These are phyloP conservation scores for Artemisiospiza belli DNA, from an alignment of 2,113 vertebrate species.

Conservation along the genomic window DNA sequence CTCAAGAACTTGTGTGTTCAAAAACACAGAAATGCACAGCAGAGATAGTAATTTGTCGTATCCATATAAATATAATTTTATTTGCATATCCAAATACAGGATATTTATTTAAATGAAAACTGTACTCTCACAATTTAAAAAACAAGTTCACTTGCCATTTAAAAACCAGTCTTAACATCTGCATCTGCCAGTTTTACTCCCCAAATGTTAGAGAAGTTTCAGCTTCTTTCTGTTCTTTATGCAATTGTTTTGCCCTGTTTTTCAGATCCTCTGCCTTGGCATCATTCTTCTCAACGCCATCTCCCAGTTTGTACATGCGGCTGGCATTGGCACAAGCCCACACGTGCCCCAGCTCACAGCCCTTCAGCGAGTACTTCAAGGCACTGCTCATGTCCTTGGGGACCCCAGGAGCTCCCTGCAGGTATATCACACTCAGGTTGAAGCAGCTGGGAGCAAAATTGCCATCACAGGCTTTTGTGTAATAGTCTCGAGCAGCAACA, in stretches of 20 bases:
- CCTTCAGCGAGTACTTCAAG: conserved; percentile 83
- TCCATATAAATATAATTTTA: conserved; percentile 27
- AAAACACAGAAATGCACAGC: neutral
- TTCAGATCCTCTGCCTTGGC: conserved; percentile 89
- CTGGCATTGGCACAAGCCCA: conserved; percentile 96
- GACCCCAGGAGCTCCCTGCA: conserved; percentile 81
- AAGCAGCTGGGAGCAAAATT: conserved; percentile 90
- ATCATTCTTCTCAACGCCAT: conserved; percentile 85
- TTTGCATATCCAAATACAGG: conserved; percentile 30
- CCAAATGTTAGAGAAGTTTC: conserved; percentile 70
- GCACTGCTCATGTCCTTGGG: conserved; percentile 85
- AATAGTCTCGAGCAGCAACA: conserved; percentile 80
- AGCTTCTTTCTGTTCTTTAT: conserved; percentile 78
- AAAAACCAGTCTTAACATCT: neutral
- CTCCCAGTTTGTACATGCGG: conserved; percentile 93
- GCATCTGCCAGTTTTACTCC: conserved; percentile 51
- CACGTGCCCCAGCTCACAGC: conserved; percentile 90
- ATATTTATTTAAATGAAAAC: neutral
- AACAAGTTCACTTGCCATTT: neutral
- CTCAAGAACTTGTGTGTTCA: neutral
- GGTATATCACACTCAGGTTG: conserved; percentile 87
- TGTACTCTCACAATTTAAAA: neutral
- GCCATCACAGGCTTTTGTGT: conserved; percentile 85
- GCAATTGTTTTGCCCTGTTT: conserved; percentile 83
- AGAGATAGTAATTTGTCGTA: neutral